phyloP scores from a whole-genome alignment of 2,888 invertebrate species.

The Ophioninae sp. region DNA sequence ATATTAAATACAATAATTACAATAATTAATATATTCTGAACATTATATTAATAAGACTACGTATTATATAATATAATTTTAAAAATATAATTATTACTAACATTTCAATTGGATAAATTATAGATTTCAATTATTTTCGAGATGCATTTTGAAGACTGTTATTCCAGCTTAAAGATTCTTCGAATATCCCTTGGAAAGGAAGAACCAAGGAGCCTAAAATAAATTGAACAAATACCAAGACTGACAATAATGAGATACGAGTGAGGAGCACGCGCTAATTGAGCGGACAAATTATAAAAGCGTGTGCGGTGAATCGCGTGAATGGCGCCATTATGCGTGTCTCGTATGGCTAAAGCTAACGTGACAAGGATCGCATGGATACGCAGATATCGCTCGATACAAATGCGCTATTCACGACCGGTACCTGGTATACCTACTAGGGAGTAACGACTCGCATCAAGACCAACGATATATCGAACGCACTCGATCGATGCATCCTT shows the following conservation, averaged over 20 bases:
- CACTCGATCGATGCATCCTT: slow-evolving; percentile 13
- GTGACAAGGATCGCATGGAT: slow-evolving; percentile 8
- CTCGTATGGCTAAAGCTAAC: slow-evolving; percentile 15
- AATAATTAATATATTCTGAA: too few relatives aligned
- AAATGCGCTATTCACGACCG: not conserved
- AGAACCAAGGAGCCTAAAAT: not conserved
- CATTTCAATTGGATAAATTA: too few relatives aligned
- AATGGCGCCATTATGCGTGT: slow-evolving; percentile 17
- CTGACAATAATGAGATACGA: slow-evolving; percentile 5
- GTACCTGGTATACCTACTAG: not conserved
- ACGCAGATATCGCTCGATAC: not conserved
- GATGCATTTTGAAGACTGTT: not conserved
- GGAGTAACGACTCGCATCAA: not conserved
- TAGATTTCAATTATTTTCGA: too few relatives aligned
- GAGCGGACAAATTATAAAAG: slow-evolving; percentile 15
- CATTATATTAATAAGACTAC: too few relatives aligned
- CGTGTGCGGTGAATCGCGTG: slow-evolving; percentile 27
- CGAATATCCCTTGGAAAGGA: not conserved
- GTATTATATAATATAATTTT: too few relatives aligned
- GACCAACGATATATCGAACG: not conserved
- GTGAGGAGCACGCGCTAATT: slow-evolving; percentile 28
- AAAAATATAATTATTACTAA: too few relatives aligned
- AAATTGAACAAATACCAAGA: not conserved
- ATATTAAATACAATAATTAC: too few relatives aligned
- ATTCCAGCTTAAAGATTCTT: not conserved